A percentile compares a stretch with the other conserved stretches of the same genome.
phyloP scores from a whole-genome alignment of 1,140 invertebrate genomes.

The Cephus cinctus region DNA sequence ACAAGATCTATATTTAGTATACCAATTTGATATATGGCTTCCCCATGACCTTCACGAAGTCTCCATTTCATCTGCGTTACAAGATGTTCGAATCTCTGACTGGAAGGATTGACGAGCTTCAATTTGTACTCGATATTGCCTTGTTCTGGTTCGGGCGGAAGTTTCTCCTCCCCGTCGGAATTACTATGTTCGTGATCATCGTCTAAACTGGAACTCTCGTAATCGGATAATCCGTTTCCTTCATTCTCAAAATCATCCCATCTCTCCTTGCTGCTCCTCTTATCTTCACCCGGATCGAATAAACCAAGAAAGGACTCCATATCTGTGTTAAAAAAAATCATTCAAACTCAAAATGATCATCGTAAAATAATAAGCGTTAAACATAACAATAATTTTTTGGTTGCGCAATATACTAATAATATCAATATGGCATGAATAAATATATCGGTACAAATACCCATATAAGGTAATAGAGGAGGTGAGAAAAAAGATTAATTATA shows the following conservation, averaged over 20 bases:
- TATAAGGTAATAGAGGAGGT: no score
- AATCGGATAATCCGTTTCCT: slow-evolving; percentile 38
- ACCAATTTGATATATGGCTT: slow-evolving; percentile 94
- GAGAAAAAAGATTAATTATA: no score
- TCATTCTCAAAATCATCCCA: slow-evolving; percentile 48
- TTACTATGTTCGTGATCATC: slow-evolving; percentile 46
- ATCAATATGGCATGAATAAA: no score
- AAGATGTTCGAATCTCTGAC: slow-evolving; percentile 82
- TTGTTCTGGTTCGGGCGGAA: slow-evolving; percentile 87
- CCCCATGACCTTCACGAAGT: slow-evolving; percentile 83
- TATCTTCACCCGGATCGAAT: slow-evolving; percentile 67
- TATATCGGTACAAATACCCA: no score
- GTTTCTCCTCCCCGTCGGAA: slow-evolving; percentile 54
- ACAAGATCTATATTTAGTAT: slow-evolving; percentile 12
- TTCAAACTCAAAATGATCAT: no score
- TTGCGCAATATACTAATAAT: no score
- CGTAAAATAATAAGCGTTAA: no score
- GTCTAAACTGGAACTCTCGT: slow-evolving; percentile 37
- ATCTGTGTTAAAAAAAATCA: no score
- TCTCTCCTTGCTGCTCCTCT: slow-evolving; percentile 33
- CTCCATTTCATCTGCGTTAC: slow-evolving; percentile 93
- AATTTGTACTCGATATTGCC: slow-evolving; percentile 94
- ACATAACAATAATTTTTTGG: no score
- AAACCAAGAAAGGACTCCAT: slow-evolving; percentile 80
- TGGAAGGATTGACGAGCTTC: slow-evolving; percentile 81